Evolutionary conservation across 2,797 vertebrate species (phyloP).

Genomic region (Ispidina picta): DNA sequence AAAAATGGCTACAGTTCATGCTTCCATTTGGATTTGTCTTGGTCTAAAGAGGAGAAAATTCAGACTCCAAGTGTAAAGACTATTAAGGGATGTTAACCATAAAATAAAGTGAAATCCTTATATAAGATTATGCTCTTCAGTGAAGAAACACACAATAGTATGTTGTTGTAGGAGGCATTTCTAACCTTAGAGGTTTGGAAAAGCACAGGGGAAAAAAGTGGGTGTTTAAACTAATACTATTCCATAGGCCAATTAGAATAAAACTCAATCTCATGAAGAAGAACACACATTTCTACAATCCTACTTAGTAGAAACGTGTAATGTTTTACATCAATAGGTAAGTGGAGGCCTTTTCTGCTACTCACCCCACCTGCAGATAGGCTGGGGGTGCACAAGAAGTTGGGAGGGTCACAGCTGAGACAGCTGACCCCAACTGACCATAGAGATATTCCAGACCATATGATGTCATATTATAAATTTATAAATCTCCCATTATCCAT

Average conservation of each 20-base stretch:
- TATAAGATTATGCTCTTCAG: background rate
- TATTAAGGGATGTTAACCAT: background rate
- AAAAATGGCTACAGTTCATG: background rate
- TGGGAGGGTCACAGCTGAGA: background rate
- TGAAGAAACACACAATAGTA: background rate
- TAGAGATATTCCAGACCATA: background rate
- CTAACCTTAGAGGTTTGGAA: background rate
- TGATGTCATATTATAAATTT: no score
- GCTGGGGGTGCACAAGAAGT: no score
- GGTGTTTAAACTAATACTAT: background rate
- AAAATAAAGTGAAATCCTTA: background rate
- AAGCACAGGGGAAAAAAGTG: background rate
- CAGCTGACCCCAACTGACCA: background rate
- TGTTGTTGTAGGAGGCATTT: background rate
- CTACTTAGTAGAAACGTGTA: accelerated
- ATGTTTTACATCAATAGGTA: background rate
- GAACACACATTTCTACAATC: background rate
- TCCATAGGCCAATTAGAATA: background rate
- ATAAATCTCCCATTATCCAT: no score
- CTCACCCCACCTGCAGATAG: background rate
- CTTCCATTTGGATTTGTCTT: background rate
- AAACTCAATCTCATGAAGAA: background rate
- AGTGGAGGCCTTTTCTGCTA: background rate
- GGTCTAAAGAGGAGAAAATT: background rate
- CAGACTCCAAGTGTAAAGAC: background rate